phyloP scores from a whole-genome alignment of 1,140 invertebrate genomes.

The Dreissena polymorpha region DNA sequence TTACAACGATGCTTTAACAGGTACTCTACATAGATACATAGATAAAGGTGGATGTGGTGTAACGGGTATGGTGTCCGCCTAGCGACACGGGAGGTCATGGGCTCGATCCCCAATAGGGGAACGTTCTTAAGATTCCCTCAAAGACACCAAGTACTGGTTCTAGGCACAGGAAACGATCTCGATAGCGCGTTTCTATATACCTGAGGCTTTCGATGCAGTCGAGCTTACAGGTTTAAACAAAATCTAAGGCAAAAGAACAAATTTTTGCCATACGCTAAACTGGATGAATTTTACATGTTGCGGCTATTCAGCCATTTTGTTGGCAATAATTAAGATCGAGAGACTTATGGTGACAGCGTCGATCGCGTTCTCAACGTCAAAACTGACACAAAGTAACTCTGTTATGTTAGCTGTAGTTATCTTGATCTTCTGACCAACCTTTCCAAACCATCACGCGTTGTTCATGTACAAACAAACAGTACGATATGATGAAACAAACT shows the following conservation, averaged over 20 bases:
- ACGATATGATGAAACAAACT: background rate
- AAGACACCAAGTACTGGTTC: no score
- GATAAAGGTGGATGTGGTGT: no score
- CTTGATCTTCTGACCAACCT: background rate
- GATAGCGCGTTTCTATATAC: no score
- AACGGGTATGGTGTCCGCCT: no score
- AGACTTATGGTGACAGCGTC: background rate
- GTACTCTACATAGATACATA: background rate
- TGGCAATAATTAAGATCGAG: slow-evolving; percentile 8
- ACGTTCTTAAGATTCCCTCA: no score
- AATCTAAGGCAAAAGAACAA: background rate
- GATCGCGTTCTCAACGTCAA: background rate
- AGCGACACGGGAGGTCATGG: no score
- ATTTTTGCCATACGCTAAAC: background rate
- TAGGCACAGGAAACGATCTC: no score
- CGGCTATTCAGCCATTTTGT: background rate
- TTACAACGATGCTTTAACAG: background rate
- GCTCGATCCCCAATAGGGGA: no score
- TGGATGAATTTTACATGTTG: background rate
- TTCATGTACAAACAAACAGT: background rate
- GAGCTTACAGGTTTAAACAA: no score
- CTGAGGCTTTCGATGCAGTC: no score
- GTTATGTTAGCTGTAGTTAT: background rate
- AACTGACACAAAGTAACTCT: background rate
- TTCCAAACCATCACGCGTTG: background rate